A percentile compares a stretch with the other conserved stretches of the same genome.
phyloP scores from a whole-genome alignment of 2,888 invertebrate genomes.

The Drosophila subquinaria region DNA sequence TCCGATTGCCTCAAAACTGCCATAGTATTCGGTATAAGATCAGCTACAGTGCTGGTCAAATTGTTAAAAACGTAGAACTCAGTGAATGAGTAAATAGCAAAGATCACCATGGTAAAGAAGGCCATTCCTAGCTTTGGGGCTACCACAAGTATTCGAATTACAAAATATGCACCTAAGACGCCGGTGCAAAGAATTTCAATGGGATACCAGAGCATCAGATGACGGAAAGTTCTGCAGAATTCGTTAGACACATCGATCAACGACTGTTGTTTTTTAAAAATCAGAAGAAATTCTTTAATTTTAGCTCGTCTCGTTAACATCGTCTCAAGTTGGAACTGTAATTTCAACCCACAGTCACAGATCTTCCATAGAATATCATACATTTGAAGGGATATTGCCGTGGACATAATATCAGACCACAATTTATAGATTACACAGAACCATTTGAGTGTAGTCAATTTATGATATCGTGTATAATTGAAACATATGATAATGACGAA shows the following conservation, averaged over 20 bases:
- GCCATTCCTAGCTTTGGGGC: too few relatives aligned
- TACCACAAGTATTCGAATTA: not conserved
- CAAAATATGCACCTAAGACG: constrained; percentile 2
- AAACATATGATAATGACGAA: too few relatives aligned
- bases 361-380: constrained; percentile 19
- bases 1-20: not conserved
- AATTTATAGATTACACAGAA: too few relatives aligned
- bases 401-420: too few relatives aligned
- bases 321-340: constrained; percentile 1
- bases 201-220: constrained; percentile 10
- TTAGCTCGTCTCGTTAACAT: not conserved
- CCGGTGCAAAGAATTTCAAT: not conserved
- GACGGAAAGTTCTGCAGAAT: constrained; percentile 1
- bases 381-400: not conserved
- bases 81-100: not conserved
- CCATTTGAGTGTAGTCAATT: too few relatives aligned
- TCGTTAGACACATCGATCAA: not conserved
- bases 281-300: not conserved
- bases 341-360: not conserved
- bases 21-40: constrained; percentile 12
- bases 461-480: too few relatives aligned
- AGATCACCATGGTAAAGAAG: too few relatives aligned
- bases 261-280: not conserved
- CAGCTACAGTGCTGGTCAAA: constrained; percentile 4
- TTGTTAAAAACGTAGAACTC: constrained; percentile 17